Evolutionary conservation across 2,797 vertebrate genomes (phyloP), one percentile per base, ranked within the genome.

Genomic region (Peromyscus eremicus): DNA sequence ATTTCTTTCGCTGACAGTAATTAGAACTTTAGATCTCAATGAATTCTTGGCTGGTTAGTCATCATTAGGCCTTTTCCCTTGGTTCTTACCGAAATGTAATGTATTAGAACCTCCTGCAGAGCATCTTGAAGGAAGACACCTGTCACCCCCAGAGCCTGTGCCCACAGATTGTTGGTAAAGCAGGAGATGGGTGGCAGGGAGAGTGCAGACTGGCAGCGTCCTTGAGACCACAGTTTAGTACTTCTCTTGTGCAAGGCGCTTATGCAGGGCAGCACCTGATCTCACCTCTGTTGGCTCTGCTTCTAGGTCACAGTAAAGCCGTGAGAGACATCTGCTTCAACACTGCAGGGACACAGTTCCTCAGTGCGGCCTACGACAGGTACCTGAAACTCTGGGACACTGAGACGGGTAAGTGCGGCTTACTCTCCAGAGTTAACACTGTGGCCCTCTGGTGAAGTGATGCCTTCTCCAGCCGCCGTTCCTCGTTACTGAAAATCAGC

Each of bases 361-460:
- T 99, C 93, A 99, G 99, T 2, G 99, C 99, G 11, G 99, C 99
- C 0, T 99, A 99, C 43, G 99, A 99, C 97, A 99, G 99, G 64
- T 99, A 99, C 96, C 99, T 99, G 32, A 99, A 99, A 97, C 99
- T 99, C 82, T 99, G 99, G 99, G 99, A 99, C 98, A 98, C 99
- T 0, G 99, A 99, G 98, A 99, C 99, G 98, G 99, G 99, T 99
- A 98, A 52, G 98, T 94, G 11, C 6, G 11, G 5, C 6, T 27
- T 93, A 66, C 80, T 88, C 25, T 52, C 91, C 29, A 9, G 52
- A 96, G 49, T 49, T 86, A 85, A 14, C 32, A 0, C 8, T 84
- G 84, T 96, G 5, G 46, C 89, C 81, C 77, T 97, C 43, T 46
- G 68, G 14, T 49, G 86, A 75, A 92, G 57, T 25, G 21, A 6